Conservation (phyloP, 2,797 vertebrate species). For the Sebastes elongatus region DNA sequence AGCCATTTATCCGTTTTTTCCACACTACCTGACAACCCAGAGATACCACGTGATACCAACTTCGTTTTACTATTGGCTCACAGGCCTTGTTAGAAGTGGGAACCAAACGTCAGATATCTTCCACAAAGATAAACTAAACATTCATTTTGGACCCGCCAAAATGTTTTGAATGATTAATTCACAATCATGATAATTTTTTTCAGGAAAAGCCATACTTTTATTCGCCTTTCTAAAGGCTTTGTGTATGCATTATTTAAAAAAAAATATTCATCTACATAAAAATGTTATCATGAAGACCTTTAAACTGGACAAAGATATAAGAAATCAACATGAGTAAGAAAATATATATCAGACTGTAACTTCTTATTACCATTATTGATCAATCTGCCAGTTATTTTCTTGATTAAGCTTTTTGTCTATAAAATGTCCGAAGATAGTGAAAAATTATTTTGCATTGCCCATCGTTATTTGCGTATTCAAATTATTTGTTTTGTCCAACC, state of each 20-base stretch:
- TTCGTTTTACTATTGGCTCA: no score
- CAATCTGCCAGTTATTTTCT: neutral
- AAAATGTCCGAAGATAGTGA: neutral
- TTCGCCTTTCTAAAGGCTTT: rapidly evolving
- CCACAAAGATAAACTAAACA: no score
- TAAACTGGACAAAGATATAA: neutral
- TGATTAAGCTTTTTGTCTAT: neutral
- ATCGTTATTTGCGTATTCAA: neutral
- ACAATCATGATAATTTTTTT: no score
- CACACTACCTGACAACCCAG: rapidly evolving
- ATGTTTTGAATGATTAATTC: no score
- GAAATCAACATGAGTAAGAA: neutral
- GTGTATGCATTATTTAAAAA: no score
- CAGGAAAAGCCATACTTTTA: no score
- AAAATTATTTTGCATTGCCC: neutral
- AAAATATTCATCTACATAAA: no score
- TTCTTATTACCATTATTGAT: neutral
- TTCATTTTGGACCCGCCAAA: no score
- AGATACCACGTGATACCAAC: rapidly evolving
- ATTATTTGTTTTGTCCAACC: neutral
- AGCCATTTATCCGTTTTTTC: no score
- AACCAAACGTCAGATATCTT: no score
- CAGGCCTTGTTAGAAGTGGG: no score
- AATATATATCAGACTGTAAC: neutral
- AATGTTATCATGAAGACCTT: no score